phyloP scores from a whole-genome alignment of 2,113 vertebrate species.

The Trogon melanurus region DNA sequence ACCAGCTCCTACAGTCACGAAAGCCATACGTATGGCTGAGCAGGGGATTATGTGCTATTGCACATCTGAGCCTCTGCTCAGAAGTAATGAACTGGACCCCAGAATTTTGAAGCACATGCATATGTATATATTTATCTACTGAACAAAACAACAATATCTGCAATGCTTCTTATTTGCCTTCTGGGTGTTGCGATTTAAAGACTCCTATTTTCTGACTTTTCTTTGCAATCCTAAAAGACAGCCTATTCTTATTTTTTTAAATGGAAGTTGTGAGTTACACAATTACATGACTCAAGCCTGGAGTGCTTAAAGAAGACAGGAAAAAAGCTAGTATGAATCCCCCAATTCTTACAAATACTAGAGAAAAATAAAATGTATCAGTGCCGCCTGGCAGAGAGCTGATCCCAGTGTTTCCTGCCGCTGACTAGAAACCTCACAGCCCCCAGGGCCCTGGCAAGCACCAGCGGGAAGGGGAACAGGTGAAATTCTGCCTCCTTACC shows the following conservation, averaged over 20 bases:
- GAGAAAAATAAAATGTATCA: background rate
- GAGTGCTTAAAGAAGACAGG: background rate
- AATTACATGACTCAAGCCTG: constrained; percentile 30
- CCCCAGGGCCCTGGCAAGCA: background rate
- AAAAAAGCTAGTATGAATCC: background rate
- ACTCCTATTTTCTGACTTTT: constrained; percentile 22
- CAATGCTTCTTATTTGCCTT: constrained; percentile 46
- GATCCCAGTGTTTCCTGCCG: background rate
- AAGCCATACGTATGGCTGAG: background rate
- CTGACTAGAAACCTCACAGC: background rate
- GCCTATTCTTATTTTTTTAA: constrained; percentile 32
- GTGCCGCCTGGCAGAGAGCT: background rate
- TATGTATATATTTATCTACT: constrained; percentile 49
- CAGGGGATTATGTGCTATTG: background rate
- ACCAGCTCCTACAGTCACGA: background rate
- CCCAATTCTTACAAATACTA: background rate
- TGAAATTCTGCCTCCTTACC: background rate
- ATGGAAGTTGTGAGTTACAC: constrained; percentile 46
- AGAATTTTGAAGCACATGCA: background rate
- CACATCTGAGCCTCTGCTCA: constrained; percentile 23
- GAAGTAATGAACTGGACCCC: background rate
- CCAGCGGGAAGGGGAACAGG: background rate
- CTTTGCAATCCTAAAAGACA: constrained; percentile 6
- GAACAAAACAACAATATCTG: constrained; percentile 47
- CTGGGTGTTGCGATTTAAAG: constrained; percentile 37